These are phyloP conservation scores for Galemys pyrenaicus DNA, from an alignment of 2,113 vertebrate species.

Conservation along the genomic window DNA sequence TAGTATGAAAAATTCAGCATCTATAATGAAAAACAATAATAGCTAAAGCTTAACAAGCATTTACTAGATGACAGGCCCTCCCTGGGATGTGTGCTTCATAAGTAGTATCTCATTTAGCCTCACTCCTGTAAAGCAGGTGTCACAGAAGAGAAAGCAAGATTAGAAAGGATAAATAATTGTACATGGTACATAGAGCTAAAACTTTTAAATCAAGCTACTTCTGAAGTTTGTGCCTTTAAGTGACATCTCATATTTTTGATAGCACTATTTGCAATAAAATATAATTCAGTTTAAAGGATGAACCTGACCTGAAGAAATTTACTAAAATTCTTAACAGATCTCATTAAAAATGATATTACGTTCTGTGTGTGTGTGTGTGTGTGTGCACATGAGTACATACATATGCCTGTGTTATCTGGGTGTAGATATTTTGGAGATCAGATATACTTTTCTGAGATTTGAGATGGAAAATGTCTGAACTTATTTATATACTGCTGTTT, in stretches of 20 bases:
- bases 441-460: neutral
- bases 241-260: neutral
- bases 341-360: neutral
- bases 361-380: neutral
- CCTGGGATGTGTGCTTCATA: neutral
- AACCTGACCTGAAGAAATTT: neutral
- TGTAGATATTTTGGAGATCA: neutral
- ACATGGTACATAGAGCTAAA: neutral
- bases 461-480: neutral
- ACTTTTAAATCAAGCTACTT: neutral
- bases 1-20: neutral
- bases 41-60: neutral
- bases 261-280: neutral
- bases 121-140: neutral
- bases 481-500: slow-evolving; percentile 10
- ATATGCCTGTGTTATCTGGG: no score
- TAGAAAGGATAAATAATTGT: neutral
- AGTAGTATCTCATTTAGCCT: neutral
- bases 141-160: neutral
- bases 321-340: neutral
- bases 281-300: neutral
- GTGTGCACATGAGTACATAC: no score
- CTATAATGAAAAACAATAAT: neutral
- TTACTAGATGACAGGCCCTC: neutral
- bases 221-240: slow-evolving; percentile 30